Conservation (phyloP, 2,888 invertebrate species). For the Ochlodes sylvanus region DNA sequence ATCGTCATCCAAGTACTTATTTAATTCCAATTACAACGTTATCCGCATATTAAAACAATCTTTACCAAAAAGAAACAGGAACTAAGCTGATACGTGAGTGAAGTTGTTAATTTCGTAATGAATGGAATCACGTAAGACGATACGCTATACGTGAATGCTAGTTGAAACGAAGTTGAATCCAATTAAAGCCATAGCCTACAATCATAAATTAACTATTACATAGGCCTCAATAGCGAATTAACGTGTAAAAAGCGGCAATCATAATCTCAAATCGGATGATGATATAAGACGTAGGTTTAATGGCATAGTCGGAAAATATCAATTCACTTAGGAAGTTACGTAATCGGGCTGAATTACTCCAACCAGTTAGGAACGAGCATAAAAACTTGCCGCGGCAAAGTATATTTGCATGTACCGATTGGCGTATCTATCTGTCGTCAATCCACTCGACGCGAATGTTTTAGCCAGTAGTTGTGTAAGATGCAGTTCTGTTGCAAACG, state of each 20-base stretch:
- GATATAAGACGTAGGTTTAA: constrained; percentile 25
- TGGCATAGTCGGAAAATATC: constrained; percentile 25
- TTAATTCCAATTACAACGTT: constrained; percentile 18
- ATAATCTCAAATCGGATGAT: constrained; percentile 34
- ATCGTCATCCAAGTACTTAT: not conserved
- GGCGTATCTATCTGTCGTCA: constrained; percentile 35
- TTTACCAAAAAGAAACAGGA: constrained; percentile 62
- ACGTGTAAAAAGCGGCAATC: constrained; percentile 30
- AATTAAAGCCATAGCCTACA: constrained; percentile 28
- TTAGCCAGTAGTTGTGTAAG: constrained; percentile 69
- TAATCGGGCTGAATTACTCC: constrained; percentile 17
- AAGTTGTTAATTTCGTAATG: constrained; percentile 66
- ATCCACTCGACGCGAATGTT: constrained; percentile 55
- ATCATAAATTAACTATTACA: constrained; percentile 33
- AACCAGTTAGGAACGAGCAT: constrained; percentile 3
- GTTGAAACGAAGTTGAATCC: constrained; percentile 41
- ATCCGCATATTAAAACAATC: constrained; percentile 44
- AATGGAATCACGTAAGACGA: constrained; percentile 61
- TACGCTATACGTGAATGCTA: constrained; percentile 35
- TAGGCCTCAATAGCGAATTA: constrained; percentile 30
- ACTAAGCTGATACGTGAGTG: constrained; percentile 57
- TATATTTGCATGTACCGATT: constrained; percentile 32
- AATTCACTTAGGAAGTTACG: constrained; percentile 27
- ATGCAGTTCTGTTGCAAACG: constrained; percentile 62
- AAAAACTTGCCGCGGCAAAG: constrained; percentile 25